Conservation (phyloP, 2,888 invertebrate species). For the Drosophila rellima region DNA sequence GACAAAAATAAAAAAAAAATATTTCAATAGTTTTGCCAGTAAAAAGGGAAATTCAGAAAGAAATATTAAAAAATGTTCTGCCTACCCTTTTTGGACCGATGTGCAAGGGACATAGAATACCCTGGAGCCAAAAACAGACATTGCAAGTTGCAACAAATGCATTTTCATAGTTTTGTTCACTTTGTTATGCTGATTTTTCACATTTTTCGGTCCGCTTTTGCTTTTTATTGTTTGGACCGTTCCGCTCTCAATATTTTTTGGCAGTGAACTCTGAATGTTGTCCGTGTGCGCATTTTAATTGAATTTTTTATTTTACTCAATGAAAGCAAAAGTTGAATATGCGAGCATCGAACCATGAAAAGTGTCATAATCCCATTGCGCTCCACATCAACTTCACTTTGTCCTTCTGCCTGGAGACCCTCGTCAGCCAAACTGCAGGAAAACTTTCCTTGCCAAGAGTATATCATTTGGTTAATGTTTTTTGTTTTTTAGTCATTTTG, state of each 20-base stretch:
- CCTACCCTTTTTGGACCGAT: background rate
- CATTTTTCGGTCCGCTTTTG: conserved; percentile 29
- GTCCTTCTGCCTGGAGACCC: background rate
- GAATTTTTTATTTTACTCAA: conserved; percentile 75
- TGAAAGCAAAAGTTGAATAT: conserved; percentile 72
- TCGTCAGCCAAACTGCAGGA: conserved; percentile 1
- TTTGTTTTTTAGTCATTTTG: conserved; percentile 18
- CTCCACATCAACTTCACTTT: conserved; percentile 11
- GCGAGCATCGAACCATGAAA: conserved; percentile 61
- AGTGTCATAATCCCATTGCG: conserved; percentile 63
- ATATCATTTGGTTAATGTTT: conserved; percentile 33
- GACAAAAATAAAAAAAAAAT: background rate
- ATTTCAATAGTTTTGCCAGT: too few species aligned
- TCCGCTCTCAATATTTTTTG: conserved; percentile 69
- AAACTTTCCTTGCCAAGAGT: conserved; percentile 30
- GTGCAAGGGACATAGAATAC: background rate
- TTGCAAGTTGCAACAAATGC: conserved; percentile 48
- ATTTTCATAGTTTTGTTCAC: conserved; percentile 64
- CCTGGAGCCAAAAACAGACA: conserved; percentile 37
- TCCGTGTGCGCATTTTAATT: conserved; percentile 72
- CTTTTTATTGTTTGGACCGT: conserved; percentile 49
- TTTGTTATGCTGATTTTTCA: conserved; percentile 70
- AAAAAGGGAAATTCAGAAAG: too few species aligned
- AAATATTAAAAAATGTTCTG: too few species aligned
- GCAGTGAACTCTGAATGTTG: conserved; percentile 46